Base-by-base conservation (phyloP, 2,888 invertebrate genomes). In the Epiblema foenella region DNA sequence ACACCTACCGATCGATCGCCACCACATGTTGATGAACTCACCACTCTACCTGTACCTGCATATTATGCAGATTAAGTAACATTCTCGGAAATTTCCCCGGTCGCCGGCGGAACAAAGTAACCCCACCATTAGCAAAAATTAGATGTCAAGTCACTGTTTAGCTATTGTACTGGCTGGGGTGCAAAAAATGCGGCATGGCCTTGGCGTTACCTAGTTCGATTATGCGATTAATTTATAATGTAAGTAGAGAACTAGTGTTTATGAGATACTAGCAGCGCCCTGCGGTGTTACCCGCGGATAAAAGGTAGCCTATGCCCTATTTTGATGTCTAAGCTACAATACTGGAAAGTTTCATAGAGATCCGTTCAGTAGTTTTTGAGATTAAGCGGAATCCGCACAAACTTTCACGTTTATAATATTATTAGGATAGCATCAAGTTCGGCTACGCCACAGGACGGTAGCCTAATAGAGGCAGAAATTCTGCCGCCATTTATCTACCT, bases 11-110 rank as follows among this genome's bases (percentile, higher is more conserved):
- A 86, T 86, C 85, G 84, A 86, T 87, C 82, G 79, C 76, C 74
- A 80, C 79, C 80, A 80, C 79, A 81, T 85, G 86, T 88, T 85
- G 87, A 88, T 88, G 87, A 88, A 87, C 88, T 81, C 86, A 83
- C 82, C 75, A 75, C 76, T 69, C 81, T 80, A 79, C 86, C 87
- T 83, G 85, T 80, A 79, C 86, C 87, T 83, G 85, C 87, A 87
- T 87, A 83, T 85, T 89, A 89, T 89, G 88, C 85, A 85, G 81
- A 89, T 86, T 83, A 80, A 79, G 74, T 73, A 76, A 79, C 80
- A 73, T 77, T 79, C 77, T 76, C 74, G 75, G 80, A 83, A 82
- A 77, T 75, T 67, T 74, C 74, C 67, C 68, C 75, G 72, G 37
- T 51, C 49, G 56, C 56, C 37, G 33, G 66, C 60, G 62, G 62